Evolutionary conservation across 2,888 invertebrate species (phyloP).

Genomic region (Idaea dimidiata): DNA sequence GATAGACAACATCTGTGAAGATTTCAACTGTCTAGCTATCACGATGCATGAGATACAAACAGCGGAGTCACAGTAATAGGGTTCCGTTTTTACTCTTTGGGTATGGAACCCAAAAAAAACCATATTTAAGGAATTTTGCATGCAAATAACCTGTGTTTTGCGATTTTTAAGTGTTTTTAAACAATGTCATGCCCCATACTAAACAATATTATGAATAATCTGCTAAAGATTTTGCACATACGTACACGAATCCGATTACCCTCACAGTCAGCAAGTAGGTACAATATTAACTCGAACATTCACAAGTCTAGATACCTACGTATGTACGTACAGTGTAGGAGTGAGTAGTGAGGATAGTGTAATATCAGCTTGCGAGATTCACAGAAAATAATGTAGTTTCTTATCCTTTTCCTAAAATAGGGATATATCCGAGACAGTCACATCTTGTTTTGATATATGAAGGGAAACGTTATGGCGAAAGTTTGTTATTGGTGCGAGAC

Average conservation of each 20-base stretch:
- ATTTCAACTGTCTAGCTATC: too few species aligned
- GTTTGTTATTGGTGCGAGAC: not conserved
- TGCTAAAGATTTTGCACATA: not conserved
- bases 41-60: too few species aligned
- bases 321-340: too few species aligned
- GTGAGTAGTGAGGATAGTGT: not conserved
- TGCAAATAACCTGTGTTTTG: too few species aligned
- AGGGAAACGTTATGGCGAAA: not conserved
- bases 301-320: not conserved
- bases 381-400: not conserved
- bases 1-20: too few species aligned
- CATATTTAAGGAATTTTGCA: too few species aligned
- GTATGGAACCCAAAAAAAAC: too few species aligned
- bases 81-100: too few species aligned
- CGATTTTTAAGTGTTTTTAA: too few species aligned
- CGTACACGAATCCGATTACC: not conserved
- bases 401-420: not conserved
- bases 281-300: not conserved
- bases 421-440: not conserved
- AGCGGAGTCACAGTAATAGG: too few species aligned
- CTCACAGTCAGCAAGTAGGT: not conserved
- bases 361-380: not conserved
- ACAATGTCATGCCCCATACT: not conserved
- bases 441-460: constrained; percentile 1
- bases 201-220: not conserved